phyloP scores from a whole-genome alignment of 2,113 vertebrate genomes.

The Glareola pratincola region DNA sequence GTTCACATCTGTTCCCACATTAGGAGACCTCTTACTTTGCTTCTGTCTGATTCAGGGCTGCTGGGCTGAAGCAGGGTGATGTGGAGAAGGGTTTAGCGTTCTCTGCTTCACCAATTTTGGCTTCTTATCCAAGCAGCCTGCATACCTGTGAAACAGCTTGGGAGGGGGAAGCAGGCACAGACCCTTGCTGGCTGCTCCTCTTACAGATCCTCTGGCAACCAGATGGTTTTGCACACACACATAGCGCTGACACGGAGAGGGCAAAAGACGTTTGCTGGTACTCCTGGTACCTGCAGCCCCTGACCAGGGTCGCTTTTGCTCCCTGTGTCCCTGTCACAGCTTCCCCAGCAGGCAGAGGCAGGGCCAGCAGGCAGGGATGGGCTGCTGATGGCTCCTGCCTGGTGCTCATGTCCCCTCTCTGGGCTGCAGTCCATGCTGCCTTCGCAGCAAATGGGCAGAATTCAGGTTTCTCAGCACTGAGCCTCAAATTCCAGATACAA shows the following conservation, averaged over 20 bases:
- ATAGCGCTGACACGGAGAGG: not conserved
- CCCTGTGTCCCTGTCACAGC: not conserved
- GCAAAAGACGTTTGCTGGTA: not conserved
- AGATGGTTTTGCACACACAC: not conserved
- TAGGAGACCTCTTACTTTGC: not conserved
- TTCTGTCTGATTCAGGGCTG: not conserved
- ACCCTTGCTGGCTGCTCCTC: not conserved
- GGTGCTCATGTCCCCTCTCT: not conserved
- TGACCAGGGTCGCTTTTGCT: not conserved
- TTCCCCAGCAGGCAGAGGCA: not conserved
- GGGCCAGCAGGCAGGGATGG: not conserved
- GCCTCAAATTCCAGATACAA: not conserved
- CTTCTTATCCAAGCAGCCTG: not conserved
- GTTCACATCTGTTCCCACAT: rapidly evolving
- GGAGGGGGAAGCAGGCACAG: not conserved
- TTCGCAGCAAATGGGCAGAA: not conserved
- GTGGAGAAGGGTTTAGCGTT: not conserved
- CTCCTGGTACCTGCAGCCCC: not conserved
- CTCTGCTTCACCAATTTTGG: not conserved
- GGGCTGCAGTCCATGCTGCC: not conserved
- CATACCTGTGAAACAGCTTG: not conserved
- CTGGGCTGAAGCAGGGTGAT: not conserved
- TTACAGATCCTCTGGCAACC: not conserved
- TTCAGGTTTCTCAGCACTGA: not conserved
- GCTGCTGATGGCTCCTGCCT: not conserved